A percentile compares a stretch with the other conserved stretches of the same genome.
Evolutionary conservation across 2,113 vertebrate species (phyloP).

Genomic region (Saccopteryx bilineata): DNA sequence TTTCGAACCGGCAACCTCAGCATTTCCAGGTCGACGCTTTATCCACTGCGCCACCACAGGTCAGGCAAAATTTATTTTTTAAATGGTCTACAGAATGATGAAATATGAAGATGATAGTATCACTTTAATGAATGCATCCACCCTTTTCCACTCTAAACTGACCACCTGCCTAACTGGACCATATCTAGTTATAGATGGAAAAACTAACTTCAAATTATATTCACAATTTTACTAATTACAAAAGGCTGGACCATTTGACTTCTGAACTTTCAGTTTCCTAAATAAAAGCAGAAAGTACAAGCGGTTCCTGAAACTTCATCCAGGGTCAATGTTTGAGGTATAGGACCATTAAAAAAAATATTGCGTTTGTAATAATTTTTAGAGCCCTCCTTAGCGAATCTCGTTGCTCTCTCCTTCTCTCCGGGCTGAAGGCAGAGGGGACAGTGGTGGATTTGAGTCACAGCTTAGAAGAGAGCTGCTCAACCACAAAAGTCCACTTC

Average conservation of each 20-base stretch:
- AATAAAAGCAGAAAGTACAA: not conserved
- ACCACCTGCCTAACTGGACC: not conserved
- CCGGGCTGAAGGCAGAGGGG: not conserved
- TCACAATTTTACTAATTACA: not conserved
- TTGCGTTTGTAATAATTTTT: not conserved
- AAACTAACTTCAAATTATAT: conserved; percentile 4
- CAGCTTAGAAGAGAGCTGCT: not conserved
- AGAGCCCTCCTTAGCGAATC: not conserved
- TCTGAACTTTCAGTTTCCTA: not conserved
- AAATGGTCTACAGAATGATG: not conserved
- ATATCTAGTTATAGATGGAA: not conserved
- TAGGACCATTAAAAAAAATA: not conserved
- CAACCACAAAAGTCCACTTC: not conserved
- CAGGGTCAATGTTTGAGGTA: not conserved
- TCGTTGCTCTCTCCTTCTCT: not conserved
- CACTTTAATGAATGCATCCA: not conserved
- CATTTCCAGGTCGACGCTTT: no score
- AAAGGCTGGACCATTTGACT: not conserved
- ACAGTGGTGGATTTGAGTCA: not conserved
- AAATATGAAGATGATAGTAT: not conserved
- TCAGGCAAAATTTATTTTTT: not conserved
- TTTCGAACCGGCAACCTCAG: no score
- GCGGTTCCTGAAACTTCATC: not conserved
- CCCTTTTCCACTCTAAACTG: not conserved
- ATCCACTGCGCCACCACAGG: no score